Evolutionary conservation across 2,797 vertebrate genomes (phyloP), one percentile per base, ranked within the genome.

Genomic region (Cygnus olor): DNA sequence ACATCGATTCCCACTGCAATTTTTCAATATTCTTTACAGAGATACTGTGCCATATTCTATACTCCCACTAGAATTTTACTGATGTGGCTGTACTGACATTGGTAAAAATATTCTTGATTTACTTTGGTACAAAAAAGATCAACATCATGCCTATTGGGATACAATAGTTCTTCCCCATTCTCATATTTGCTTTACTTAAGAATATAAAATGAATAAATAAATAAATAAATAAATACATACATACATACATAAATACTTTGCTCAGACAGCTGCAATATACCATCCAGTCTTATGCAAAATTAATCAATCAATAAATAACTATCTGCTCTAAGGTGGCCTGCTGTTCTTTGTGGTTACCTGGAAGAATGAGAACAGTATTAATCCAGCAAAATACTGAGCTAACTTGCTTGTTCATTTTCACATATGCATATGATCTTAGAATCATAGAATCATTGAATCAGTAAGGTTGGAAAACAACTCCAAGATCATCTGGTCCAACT

Each of bases 1-100:
- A 95, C 45, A 94, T 88, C 53, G 90, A 94, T 87, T 96, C 89
- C 95, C 94, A 82, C 38, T 95, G 91, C 86, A 94, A 69, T 96
- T 19, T 94, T 80, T 90, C 91, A 85, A 90, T 94, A 81, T 74
- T 86, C 88, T 96, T 94, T 91, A 54, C 88, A 86, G 85, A 95
- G 32, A 80, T 66, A 87, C 54, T 61, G 24, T 80, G 38, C 74
- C 80, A 80, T 93, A 87, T 85, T 88, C 68, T 61, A n/a, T 66
- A 73, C 10, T 95, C 93, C 91, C 95, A 51, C 42, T 54, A 85
- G 95, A 82, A 81, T 94, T 86, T 63, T 47, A 85, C 40, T 82
- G 77, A 80, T 89, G 63, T 92, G 85, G 80, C 65, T 88, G 51
- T 42, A 87, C 70, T 94, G 89, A 94, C 22, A 7, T 58, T 68